Percentiles rank a stretch among this genome's conserved stretches.
Evolutionary conservation across 2,797 vertebrate species (phyloP).

Genomic region (Dromococcyx pavoninus): DNA sequence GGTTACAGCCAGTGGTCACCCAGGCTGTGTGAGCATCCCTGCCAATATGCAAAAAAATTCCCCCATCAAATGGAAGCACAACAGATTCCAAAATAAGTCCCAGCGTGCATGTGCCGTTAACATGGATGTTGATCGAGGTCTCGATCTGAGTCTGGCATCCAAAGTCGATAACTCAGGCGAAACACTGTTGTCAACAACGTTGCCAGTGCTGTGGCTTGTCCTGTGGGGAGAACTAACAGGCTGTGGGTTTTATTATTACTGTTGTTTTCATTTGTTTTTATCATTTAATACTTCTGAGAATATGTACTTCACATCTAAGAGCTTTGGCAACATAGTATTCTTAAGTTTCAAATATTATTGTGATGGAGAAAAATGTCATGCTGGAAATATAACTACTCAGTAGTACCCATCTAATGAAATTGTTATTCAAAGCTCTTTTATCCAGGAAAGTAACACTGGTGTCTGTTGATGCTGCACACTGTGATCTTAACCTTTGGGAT

Average conservation of each 20-base stretch:
- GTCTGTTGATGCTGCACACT: neutral
- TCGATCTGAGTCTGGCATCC: neutral
- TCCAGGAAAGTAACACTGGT: neutral
- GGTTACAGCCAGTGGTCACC: neutral
- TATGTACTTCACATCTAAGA: conserved; percentile 8
- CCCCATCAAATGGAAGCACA: neutral
- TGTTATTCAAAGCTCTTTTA: neutral
- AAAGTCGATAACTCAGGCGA: neutral
- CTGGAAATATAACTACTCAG: neutral
- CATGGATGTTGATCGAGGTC: neutral
- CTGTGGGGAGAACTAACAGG: neutral
- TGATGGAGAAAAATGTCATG: neutral
- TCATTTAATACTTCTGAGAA: neutral
- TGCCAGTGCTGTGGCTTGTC: neutral
- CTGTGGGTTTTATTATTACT: neutral
- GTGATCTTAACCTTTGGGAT: conserved; percentile 3
- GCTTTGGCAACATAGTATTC: neutral
- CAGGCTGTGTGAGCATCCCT: neutral
- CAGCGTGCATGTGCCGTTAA: fast-evolving
- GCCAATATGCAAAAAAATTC: neutral
- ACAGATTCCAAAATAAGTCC: neutral
- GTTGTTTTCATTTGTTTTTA: neutral
- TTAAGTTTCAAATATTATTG: neutral
- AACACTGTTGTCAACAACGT: neutral
- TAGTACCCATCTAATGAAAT: neutral